Evolutionary conservation across 2,888 invertebrate species (phyloP).

Genomic region (Amblyteles armatorius): DNA sequence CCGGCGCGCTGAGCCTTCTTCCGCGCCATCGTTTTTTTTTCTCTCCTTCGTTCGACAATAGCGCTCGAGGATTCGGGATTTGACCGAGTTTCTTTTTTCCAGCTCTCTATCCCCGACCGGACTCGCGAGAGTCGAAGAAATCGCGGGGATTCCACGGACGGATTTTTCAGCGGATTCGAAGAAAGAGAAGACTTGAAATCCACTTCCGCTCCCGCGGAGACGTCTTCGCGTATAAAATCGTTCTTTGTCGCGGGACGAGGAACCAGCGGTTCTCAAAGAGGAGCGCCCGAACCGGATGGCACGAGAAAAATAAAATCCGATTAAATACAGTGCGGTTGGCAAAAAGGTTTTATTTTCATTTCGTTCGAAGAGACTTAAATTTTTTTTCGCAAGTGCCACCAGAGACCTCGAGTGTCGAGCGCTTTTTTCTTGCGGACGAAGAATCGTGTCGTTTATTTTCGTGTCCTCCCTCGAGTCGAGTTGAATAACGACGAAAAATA

Average conservation of each 20-base stretch:
- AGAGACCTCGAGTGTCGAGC: not conserved
- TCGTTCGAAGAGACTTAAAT: not conserved
- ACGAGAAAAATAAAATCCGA: not conserved
- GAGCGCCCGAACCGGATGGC: not conserved
- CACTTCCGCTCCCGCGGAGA: not conserved
- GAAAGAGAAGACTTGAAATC: not conserved
- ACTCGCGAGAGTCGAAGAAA: conserved; percentile 1
- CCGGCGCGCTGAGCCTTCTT: not conserved
- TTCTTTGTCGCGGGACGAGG: not conserved
- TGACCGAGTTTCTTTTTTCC: not conserved
- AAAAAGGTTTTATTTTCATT: not conserved
- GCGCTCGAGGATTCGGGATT: not conserved
- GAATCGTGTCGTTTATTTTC: not conserved
- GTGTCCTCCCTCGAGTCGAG: not conserved
- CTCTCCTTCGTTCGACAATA: not conserved
- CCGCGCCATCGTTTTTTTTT: too few species aligned
- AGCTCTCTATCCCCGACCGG: not conserved
- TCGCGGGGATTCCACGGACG: not conserved
- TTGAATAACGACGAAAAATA: not conserved
- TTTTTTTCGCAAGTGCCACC: not conserved
- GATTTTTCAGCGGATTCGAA: not conserved
- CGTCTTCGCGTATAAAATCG: conserved; percentile 1
- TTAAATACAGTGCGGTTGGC: not conserved
- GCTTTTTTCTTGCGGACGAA: not conserved
- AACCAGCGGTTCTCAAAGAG: not conserved